These are phyloP conservation scores for Karalla daura DNA, from an alignment of 2,797 vertebrate species.

Conservation along the genomic window DNA sequence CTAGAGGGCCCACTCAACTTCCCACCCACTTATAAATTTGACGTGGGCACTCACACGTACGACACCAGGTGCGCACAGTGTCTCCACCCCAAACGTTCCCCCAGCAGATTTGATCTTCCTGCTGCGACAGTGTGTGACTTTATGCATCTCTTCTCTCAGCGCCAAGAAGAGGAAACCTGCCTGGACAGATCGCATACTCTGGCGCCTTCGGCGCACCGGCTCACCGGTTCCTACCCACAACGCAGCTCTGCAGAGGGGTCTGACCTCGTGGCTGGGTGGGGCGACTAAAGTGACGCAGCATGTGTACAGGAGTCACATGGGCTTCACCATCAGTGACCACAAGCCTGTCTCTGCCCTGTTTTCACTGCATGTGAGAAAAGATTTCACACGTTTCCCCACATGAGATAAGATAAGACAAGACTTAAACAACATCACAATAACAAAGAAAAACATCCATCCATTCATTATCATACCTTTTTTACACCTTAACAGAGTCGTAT, in stretches of 20 bases:
- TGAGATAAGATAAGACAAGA: too few relatives aligned
- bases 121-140: neutral
- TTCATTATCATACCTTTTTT: too few relatives aligned
- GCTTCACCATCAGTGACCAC: constrained; percentile 95
- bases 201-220: constrained; percentile 90
- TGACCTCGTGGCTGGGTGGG: constrained; percentile 82
- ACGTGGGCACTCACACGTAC: constrained; percentile 96
- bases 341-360: constrained; percentile 95
- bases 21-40: constrained; percentile 97
- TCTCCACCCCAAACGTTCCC: neutral
- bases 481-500: too few relatives aligned
- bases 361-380: constrained; percentile 87
- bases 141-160: constrained; percentile 69
- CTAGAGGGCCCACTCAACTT: constrained; percentile 93
- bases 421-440: too few relatives aligned
- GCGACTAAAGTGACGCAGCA: constrained; percentile 89
- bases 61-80: constrained; percentile 90
- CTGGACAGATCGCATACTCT: constrained; percentile 98
- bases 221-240: constrained; percentile 83
- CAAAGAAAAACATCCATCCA: too few relatives aligned
- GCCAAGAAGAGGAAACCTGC: constrained; percentile 97
- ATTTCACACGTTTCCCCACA: neutral
- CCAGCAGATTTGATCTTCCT: neutral
- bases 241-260: constrained; percentile 82
- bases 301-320: constrained; percentile 95